phyloP scores from a whole-genome alignment of 2,888 invertebrate species.

The Epistrophe grossulariae region DNA sequence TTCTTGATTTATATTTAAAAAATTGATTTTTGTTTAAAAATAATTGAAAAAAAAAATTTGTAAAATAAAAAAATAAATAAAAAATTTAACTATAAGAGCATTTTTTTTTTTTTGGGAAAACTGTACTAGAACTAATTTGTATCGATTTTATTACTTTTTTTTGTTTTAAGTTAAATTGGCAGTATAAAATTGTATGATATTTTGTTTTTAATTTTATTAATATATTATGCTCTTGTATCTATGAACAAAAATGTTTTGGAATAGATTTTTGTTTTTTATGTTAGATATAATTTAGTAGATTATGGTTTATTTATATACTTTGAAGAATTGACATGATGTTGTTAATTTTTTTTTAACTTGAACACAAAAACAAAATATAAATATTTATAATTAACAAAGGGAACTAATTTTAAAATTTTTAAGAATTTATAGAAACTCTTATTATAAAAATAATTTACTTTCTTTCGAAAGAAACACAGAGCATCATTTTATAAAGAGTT shows the following conservation, averaged over 20 bases:
- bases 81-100: conserved; percentile 28
- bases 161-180: conserved; percentile 60
- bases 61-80: neutral
- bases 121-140: conserved; percentile 34
- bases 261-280: conserved; percentile 26
- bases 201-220: conserved; percentile 29
- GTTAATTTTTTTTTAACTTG: conserved; percentile 41
- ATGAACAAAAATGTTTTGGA: conserved; percentile 18
- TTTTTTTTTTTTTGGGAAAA: conserved; percentile 22
- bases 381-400: too few relatives aligned
- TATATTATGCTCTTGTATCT: conserved; percentile 31
- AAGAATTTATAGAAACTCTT: too few relatives aligned
- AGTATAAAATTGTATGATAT: conserved; percentile 70
- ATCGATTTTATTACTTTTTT: conserved; percentile 16
- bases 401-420: too few relatives aligned
- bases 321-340: conserved; percentile 72
- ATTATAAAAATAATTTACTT: neutral
- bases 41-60: neutral
- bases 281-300: conserved; percentile 57
- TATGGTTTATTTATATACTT: conserved; percentile 52
- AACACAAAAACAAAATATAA: conserved; percentile 7
- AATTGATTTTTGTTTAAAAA: conserved; percentile 4
- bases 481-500: conserved; percentile 45
- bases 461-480: neutral
- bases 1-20: conserved; percentile 6